Evolutionary conservation across 53 echinoderm and acorn worm genomes (phyloP).

Genomic region (Luidia sarsii): DNA sequence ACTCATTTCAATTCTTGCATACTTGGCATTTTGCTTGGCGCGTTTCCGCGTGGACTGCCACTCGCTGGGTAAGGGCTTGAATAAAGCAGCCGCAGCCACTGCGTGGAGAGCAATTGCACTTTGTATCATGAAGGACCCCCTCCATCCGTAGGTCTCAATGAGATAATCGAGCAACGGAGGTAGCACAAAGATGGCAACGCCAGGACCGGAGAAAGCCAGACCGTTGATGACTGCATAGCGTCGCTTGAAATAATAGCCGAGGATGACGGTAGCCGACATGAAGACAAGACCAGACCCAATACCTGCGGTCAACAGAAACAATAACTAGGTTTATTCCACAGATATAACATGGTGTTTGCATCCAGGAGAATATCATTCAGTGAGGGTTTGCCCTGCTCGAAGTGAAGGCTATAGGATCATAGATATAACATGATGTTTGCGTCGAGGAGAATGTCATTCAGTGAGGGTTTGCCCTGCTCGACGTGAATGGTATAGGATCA

Average conservation of each 20-base stretch:
- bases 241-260: slow-evolving; percentile 46
- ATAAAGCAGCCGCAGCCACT: slow-evolving; percentile 38
- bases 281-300: slow-evolving; percentile 53
- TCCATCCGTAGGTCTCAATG: slow-evolving; percentile 48
- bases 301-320: slow-evolving; percentile 20
- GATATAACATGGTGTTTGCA: too few relatives aligned
- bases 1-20: slow-evolving; percentile 17
- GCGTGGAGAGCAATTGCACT: slow-evolving; percentile 42
- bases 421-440: too few relatives aligned
- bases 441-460: too few relatives aligned
- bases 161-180: slow-evolving; percentile 48
- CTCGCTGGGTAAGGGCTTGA: slow-evolving; percentile 31
- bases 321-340: neutral
- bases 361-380: too few relatives aligned
- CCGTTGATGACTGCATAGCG: slow-evolving; percentile 55
- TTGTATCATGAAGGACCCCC: slow-evolving; percentile 45
- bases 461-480: too few relatives aligned
- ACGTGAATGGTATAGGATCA: too few relatives aligned
- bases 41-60: neutral
- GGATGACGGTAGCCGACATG: slow-evolving; percentile 47
- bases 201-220: slow-evolving; percentile 51
- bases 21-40: neutral
- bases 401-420: too few relatives aligned
- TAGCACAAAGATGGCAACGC: slow-evolving; percentile 42
- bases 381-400: too few relatives aligned